Base-by-base conservation (phyloP, 2,888 invertebrate species). In the Capitulum mitella region DNA sequence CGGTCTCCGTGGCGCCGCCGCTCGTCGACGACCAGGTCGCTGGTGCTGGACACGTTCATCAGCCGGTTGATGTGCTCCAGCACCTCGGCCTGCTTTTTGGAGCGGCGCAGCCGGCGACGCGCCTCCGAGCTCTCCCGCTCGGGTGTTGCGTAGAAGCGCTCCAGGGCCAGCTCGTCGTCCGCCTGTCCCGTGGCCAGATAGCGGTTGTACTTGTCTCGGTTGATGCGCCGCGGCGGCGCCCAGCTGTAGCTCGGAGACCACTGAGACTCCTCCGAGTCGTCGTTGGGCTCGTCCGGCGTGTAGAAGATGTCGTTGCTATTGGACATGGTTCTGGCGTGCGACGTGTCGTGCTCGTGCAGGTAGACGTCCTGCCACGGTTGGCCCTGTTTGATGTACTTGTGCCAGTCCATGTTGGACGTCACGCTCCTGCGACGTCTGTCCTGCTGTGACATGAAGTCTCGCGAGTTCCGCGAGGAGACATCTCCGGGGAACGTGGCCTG, bases 221-320 rank as follows among this genome's bases (percentile, higher is more conserved):
- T 8, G 40, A 22, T 16, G 40, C 22, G 70, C 19, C 70, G 70
- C 14, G 70, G 70, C 12, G 70, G 70, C 22, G 70, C 70, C 70
- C 70, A 70, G 70, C 70, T 70, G 70, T 40, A 70, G 40, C 70
- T 70, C 26, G 70, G 70, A 1, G 70, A 70, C 70, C 70, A 70
- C 6, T 29, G 22, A 1, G 70, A 70, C 26, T 10, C 22, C 26
- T 70, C 70, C 6, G 29, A 29, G 14, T 37, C 64, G 3, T 32
- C 32, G 19, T 34, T 34, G 6, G 32, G 64, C 16, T 29, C 34
- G 3, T 64, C 64, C 10, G 34, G 32, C 14, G 64, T 64, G 64
- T 34, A 64, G 16, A 32, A 64, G 8, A 29, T 37, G 8, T 32
- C 70, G 70, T 70, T 70, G 29, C n/a, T 58, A 6, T 10, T 26